Conservation (phyloP, 2,888 invertebrate species). For the Dilophus febrilis region DNA sequence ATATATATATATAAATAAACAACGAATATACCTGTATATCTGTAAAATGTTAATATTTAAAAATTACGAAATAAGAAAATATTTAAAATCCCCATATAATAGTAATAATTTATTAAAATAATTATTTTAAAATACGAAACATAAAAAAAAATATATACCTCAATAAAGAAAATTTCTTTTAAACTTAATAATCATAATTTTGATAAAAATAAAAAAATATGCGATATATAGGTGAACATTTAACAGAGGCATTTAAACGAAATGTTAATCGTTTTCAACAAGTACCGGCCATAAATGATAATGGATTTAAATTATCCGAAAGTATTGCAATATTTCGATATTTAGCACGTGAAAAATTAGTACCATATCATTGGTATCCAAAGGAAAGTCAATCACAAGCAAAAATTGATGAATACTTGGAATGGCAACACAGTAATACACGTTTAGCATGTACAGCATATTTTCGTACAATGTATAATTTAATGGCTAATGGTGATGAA, state of each 20-base stretch:
- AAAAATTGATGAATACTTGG: conserved; percentile 49
- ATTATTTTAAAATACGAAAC: too few relatives aligned
- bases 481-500: conserved; percentile 34
- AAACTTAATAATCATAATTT: too few relatives aligned
- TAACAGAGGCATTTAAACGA: conserved; percentile 37
- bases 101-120: too few relatives aligned
- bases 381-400: conserved; percentile 39
- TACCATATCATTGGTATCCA: conserved; percentile 51
- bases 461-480: conserved; percentile 36
- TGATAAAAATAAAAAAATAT: too few relatives aligned
- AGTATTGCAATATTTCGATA: conserved; percentile 50
- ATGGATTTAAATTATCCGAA: conserved; percentile 48
- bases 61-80: too few relatives aligned
- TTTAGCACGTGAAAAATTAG: conserved; percentile 34
- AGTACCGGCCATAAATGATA: conserved; percentile 48
- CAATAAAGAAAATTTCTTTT: too few relatives aligned
- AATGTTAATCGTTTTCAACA: conserved; percentile 41
- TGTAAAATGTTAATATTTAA: too few relatives aligned
- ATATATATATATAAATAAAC: too few relatives aligned
- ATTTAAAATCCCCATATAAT: too few relatives aligned
- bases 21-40: too few relatives aligned
- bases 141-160: too few relatives aligned
- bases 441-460: conserved; percentile 38
- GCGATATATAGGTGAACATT: conserved; percentile 48
- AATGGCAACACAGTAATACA: conserved; percentile 55